These are phyloP conservation scores for Phortica variegata DNA, from an alignment of 1,140 invertebrate genomes.

Conservation along the genomic window DNA sequence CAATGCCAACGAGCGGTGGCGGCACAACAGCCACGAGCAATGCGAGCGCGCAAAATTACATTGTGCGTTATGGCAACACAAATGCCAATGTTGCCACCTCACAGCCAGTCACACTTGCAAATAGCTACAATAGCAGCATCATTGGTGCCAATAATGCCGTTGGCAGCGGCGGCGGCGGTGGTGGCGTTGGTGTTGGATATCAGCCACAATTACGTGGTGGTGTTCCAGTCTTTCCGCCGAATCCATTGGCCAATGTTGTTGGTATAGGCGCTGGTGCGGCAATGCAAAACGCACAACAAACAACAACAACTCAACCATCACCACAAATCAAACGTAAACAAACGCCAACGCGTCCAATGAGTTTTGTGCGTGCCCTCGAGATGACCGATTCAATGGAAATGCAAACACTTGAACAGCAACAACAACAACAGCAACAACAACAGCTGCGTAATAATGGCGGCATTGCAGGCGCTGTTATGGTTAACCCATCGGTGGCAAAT, in stretches of 20 bases:
- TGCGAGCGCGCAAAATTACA: slow-evolving; percentile 40
- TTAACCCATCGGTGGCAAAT: slow-evolving; percentile 9
- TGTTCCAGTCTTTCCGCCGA: slow-evolving; percentile 68
- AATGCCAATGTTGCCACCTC: slow-evolving; percentile 5
- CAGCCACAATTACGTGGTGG: slow-evolving; percentile 66
- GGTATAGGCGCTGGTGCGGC: slow-evolving; percentile 15
- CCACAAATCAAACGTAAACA: slow-evolving; percentile 67
- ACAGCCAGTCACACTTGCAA: slow-evolving; percentile 1
- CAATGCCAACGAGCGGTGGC: slow-evolving; percentile 57
- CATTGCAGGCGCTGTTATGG: slow-evolving; percentile 21
- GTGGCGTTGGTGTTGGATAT: slow-evolving; percentile 53
- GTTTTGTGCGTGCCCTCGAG: slow-evolving; percentile 88
- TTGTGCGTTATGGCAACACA: slow-evolving; percentile 38
- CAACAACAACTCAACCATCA: slow-evolving; percentile 62
- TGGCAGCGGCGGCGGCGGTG: slow-evolving; percentile 11
- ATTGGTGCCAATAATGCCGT: slow-evolving; percentile 17
- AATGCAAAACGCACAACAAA: slow-evolving; percentile 17
- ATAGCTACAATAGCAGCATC: slow-evolving; percentile 7
- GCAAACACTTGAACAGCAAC: slow-evolving; percentile 56
- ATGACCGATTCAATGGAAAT: slow-evolving; percentile 84
- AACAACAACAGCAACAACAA: slow-evolving; percentile 34
- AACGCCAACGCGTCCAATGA: slow-evolving; percentile 75
- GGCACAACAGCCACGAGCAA: slow-evolving; percentile 7
- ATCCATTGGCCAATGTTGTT: slow-evolving; percentile 49
- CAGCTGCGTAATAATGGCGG: slow-evolving; percentile 34